Evolutionary conservation across 1,140 invertebrate species (phyloP).

Genomic region (Drosophila lacertosa): DNA sequence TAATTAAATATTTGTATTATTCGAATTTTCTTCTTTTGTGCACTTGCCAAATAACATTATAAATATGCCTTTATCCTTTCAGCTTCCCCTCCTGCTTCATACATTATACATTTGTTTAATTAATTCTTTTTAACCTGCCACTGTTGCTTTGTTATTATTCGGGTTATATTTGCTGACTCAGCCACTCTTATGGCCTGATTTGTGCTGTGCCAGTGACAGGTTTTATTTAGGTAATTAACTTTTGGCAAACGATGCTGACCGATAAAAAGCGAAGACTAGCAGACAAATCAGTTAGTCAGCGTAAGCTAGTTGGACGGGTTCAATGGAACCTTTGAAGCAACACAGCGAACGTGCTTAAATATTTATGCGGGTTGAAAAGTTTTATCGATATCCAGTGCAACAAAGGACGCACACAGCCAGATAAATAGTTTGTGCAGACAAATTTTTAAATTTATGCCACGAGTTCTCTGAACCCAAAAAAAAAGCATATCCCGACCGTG

Average conservation of each 20-base stretch:
- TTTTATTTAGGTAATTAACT: constrained; percentile 81
- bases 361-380: constrained; percentile 69
- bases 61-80: neutral
- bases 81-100: neutral
- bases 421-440: constrained; percentile 62
- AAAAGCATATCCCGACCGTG: neutral
- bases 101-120: constrained; percentile 68
- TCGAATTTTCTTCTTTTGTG: no score
- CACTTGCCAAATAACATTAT: constrained; percentile 25
- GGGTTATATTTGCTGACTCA: constrained; percentile 32
- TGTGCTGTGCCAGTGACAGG: constrained; percentile 61
- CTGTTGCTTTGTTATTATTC: constrained; percentile 49
- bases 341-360: constrained; percentile 15
- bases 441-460: constrained; percentile 65
- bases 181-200: no score
- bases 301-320: constrained; percentile 31
- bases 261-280: constrained; percentile 23
- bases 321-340: constrained; percentile 53
- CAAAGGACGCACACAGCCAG: constrained; percentile 44
- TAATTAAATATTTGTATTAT: neutral
- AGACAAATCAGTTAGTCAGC: constrained; percentile 6
- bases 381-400: constrained; percentile 35
- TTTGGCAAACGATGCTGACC: constrained; percentile 58
- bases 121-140: constrained; percentile 56
- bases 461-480: constrained; percentile 56